phyloP scores from a whole-genome alignment of 2,113 vertebrate genomes.

The Cyprinodon tularosa region DNA sequence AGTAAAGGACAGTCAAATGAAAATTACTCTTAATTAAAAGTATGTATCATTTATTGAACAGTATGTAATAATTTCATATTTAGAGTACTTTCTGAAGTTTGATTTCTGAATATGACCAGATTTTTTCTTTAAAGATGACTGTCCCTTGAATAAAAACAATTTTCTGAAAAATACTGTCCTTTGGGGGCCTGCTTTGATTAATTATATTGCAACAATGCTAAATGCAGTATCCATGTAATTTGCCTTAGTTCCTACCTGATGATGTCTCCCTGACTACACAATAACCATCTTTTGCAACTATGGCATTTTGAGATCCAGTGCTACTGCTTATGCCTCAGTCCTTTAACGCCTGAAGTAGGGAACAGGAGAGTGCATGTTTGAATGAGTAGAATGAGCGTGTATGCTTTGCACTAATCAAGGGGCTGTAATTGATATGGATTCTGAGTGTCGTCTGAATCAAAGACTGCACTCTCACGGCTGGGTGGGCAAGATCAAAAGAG shows the following conservation, averaged over 20 bases:
- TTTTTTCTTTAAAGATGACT: slow-evolving; percentile 1
- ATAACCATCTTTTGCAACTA: slow-evolving; percentile 26
- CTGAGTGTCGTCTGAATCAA: slow-evolving; percentile 40
- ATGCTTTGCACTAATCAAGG: slow-evolving; percentile 54
- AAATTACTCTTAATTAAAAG: no score
- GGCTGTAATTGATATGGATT: slow-evolving; percentile 58
- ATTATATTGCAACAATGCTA: background rate
- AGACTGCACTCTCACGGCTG: slow-evolving; percentile 13
- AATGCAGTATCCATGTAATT: background rate
- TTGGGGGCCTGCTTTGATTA: background rate
- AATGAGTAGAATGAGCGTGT: slow-evolving; percentile 30
- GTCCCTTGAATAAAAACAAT: background rate
- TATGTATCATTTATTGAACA: no score
- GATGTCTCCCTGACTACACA: background rate
- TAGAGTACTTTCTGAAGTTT: no score
- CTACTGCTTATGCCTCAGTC: slow-evolving; percentile 31
- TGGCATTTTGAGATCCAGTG: slow-evolving; percentile 20
- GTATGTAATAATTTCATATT: no score
- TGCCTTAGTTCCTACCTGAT: background rate
- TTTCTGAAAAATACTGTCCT: slow-evolving; percentile 16
- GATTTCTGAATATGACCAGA: no score
- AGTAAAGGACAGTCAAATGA: no score
- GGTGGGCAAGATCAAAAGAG: slow-evolving; percentile 25
- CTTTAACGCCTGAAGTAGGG: slow-evolving; percentile 51
- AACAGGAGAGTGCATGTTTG: slow-evolving; percentile 31